phyloP scores from a whole-genome alignment of 2,797 vertebrate genomes.

The Periparus ater region DNA sequence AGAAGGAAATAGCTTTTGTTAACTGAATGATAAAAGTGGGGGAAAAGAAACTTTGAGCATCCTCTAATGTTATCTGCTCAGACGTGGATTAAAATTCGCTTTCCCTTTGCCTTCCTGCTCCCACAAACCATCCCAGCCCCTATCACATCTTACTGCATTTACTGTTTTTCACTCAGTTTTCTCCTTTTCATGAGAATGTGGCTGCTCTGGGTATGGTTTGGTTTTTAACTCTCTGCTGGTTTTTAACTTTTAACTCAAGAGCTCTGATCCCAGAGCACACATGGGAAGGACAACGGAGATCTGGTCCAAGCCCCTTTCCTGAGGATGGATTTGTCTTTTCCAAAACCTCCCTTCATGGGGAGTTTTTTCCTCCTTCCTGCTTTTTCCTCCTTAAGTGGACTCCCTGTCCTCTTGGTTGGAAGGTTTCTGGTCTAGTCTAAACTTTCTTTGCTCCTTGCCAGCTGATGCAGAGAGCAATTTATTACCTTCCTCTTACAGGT shows the following conservation, averaged over 20 bases:
- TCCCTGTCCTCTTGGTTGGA: not conserved
- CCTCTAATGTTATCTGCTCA: not conserved
- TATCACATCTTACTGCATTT: not conserved
- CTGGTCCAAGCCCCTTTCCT: not conserved
- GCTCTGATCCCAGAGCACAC: not conserved
- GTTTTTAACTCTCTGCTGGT: not conserved
- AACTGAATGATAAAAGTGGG: not conserved
- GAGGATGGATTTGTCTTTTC: not conserved
- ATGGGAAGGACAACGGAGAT: not conserved
- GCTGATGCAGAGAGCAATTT: not conserved
- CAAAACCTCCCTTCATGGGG: not conserved
- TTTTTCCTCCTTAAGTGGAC: not conserved
- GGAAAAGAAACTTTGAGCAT: not conserved
- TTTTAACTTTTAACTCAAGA: not conserved
- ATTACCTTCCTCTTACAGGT: not conserved
- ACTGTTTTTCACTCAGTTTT: not conserved
- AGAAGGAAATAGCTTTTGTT: not conserved
- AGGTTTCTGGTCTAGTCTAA: not conserved
- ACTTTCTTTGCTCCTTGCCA: not conserved
- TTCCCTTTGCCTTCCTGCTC: not conserved
- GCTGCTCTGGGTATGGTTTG: not conserved
- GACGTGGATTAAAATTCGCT: not conserved
- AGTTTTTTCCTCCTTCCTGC: not conserved
- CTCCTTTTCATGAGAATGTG: rapidly evolving
- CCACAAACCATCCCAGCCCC: not conserved